phyloP scores from a whole-genome alignment of 2,888 invertebrate species.

The Drosophila stalkeri region DNA sequence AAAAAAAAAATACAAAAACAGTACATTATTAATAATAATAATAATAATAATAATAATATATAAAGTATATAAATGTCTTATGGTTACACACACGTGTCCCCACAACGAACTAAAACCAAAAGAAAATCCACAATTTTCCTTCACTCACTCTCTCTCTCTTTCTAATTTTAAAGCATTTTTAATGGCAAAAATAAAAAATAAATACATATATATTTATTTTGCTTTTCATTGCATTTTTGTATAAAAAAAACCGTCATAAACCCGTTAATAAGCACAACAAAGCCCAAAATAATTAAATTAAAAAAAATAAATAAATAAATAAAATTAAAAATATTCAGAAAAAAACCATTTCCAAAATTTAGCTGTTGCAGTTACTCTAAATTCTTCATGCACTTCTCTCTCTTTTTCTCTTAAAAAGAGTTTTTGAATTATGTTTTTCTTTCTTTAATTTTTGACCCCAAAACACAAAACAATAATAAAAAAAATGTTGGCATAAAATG shows the following conservation, averaged over 20 bases:
- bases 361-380: background rate
- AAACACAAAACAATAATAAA: constrained; percentile 31
- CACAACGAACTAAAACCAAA: constrained; percentile 32
- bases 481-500: constrained; percentile 84
- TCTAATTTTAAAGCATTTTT: background rate
- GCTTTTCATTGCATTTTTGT: constrained; percentile 44
- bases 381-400: constrained; percentile 1
- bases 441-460: constrained; percentile 26
- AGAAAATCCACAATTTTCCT: constrained; percentile 20
- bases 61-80: constrained; percentile 82
- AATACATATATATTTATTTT: constrained; percentile 45
- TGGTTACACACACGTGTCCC: constrained; percentile 85
- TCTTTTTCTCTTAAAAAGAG: background rate
- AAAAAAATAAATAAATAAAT: background rate
- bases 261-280: constrained; percentile 39
- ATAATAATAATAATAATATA: constrained; percentile 4
- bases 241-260: constrained; percentile 15
- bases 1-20: constrained; percentile 26
- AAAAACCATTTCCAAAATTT: background rate
- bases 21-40: constrained; percentile 31
- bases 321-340: background rate
- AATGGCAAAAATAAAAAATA: constrained; percentile 11
- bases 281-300: background rate
- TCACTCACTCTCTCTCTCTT: constrained; percentile 18
- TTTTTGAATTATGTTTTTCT: background rate